Base-by-base conservation (phyloP, 2,113 vertebrate species). In the Scomber japonicus region DNA sequence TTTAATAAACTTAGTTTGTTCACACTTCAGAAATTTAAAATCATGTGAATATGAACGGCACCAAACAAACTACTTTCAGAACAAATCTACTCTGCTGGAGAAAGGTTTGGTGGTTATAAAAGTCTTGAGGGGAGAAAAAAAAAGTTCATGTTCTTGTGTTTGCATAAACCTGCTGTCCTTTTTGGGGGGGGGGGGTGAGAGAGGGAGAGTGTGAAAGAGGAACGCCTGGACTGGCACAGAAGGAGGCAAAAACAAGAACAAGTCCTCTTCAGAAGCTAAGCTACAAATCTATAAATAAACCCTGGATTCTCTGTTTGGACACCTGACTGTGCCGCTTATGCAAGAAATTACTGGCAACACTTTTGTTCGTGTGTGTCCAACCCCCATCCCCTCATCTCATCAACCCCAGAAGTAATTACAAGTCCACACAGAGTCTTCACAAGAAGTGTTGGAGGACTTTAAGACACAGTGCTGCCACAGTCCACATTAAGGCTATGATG, bases 271-370 rank as follows among this genome's bases (percentile, higher is more conserved):
- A 82, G 68, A 87, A 68, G 51, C 69, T 53, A 53, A 68, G 78
- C 81, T 75, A 74, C 44, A 80, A 77, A 83, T 79, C 78, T 92
- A 90, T 84, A 90, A 89, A 89, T 85, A 89, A 83, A 75, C 57
- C 53, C 46, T 69, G 64, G 78, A 86, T 71, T 88, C 81, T 84
- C 76, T 35, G 35, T 86, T 89, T 84, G 86, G 87, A 89, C 87
- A 90, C 79, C 79, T 78, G 86, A 88, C 65, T 85, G 76, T 60
- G 59, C 45, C 45, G 72, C 86, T 89, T 83, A 81, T 75, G 83
- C 76, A 86, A 90, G 77, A 87, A 81, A 80, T 79, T 61, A 86
- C 69, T 83, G 80, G 69, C 79, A 88, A 85, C 45, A 68, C 69
- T 56, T 84, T 68, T 60, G 40, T 84, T 92, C 67, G 85, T 88